phyloP scores from a whole-genome alignment of 2,888 invertebrate genomes.

The Rhagonycha lutea region DNA sequence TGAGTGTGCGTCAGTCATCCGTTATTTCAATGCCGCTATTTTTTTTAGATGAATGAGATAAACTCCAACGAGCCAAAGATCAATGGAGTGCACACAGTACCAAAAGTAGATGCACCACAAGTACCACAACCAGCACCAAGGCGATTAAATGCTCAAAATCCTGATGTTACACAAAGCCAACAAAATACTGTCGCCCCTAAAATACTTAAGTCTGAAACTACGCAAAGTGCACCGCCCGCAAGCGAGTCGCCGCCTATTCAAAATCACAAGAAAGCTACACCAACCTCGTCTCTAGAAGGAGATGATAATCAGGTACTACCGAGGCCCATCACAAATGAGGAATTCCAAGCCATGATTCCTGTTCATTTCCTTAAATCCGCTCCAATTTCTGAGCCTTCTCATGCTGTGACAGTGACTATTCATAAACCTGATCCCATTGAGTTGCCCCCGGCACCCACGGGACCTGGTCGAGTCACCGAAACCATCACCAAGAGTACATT shows the following conservation, averaged over 20 bases:
- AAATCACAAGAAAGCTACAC: constrained; percentile 50
- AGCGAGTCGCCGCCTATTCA: constrained; percentile 20
- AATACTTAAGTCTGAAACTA: constrained; percentile 53
- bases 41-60: constrained; percentile 27
- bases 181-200: constrained; percentile 53
- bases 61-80: constrained; percentile 40
- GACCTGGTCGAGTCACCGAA: constrained; percentile 88
- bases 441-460: constrained; percentile 82
- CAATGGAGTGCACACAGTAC: constrained; percentile 45
- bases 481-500: constrained; percentile 95
- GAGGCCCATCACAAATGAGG: constrained; percentile 89
- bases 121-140: constrained; percentile 46
- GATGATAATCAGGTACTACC: constrained; percentile 61
- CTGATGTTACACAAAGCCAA: constrained; percentile 25
- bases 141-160: constrained; percentile 35
- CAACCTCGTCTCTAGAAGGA: constrained; percentile 59
- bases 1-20: not conserved
- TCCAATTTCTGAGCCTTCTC: constrained; percentile 40
- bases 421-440: constrained; percentile 72
- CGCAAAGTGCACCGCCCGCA: constrained; percentile 31
- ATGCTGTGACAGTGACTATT: constrained; percentile 82
- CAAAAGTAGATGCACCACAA: constrained; percentile 48
- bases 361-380: constrained; percentile 74
- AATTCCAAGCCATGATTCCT: constrained; percentile 94
- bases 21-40: not conserved